Conservation (phyloP, 1,140 invertebrate species). For the Lethrus apterus region DNA sequence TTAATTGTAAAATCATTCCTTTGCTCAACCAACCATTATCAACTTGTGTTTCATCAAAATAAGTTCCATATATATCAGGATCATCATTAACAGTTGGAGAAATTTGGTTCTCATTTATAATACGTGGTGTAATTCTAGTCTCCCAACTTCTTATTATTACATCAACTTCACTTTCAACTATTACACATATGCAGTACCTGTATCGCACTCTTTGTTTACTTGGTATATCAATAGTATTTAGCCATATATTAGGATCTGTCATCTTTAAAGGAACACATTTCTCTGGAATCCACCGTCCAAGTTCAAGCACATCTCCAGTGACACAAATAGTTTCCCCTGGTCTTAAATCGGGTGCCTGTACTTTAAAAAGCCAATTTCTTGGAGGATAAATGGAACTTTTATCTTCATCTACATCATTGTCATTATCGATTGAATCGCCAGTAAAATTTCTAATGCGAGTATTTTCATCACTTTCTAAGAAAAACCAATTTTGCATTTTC, state of each 20-base stretch:
- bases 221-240: constrained; percentile 50
- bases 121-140: constrained; percentile 64
- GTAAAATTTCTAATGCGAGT: background rate
- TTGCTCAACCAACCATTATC: constrained; percentile 82
- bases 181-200: constrained; percentile 67
- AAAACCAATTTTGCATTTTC: constrained; percentile 51
- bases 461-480: constrained; percentile 41
- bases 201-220: constrained; percentile 60
- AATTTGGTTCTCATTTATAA: constrained; percentile 37
- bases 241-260: constrained; percentile 46
- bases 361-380: constrained; percentile 44
- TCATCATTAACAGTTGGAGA: constrained; percentile 22
- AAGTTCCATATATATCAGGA: constrained; percentile 42
- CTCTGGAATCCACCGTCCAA: constrained; percentile 45
- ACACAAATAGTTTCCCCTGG: constrained; percentile 43
- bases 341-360: constrained; percentile 36
- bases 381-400: constrained; percentile 24
- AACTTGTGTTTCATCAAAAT: constrained; percentile 55
- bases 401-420: background rate
- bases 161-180: constrained; percentile 42
- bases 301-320: constrained; percentile 41
- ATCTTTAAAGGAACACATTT: constrained; percentile 42
- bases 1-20: constrained; percentile 80
- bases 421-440: background rate
- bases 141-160: constrained; percentile 76